These are phyloP conservation scores for Thalassoma bifasciatum DNA, from an alignment of 2,113 vertebrate genomes.

Conservation along the genomic window DNA sequence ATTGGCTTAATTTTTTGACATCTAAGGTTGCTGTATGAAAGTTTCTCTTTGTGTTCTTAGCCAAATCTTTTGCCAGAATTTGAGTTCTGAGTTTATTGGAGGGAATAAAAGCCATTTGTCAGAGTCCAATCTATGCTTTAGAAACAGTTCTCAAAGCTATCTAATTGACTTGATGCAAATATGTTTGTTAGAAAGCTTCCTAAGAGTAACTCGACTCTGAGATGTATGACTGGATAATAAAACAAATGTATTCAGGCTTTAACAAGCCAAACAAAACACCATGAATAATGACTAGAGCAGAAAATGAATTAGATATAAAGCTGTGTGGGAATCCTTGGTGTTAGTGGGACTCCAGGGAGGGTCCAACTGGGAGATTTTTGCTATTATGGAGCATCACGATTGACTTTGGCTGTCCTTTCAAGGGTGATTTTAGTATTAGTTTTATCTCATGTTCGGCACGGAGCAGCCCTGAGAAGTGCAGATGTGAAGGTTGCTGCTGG, in stretches of 20 bases:
- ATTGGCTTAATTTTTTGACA: no score
- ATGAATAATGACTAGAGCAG: not conserved
- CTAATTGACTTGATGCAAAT: no score
- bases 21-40: no score
- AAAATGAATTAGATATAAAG: not conserved
- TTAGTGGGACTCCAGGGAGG: slow-evolving; percentile 1
- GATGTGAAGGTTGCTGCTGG: slow-evolving; percentile 23
- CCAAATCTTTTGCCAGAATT: no score
- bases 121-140: no score
- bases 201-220: not conserved
- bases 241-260: not conserved
- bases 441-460: slow-evolving; percentile 2
- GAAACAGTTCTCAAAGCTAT: no score
- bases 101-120: no score
- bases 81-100: no score
- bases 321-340: not conserved
- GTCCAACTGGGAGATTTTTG: not conserved
- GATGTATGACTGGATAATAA: not conserved
- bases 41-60: no score
- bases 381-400: slow-evolving; percentile 5
- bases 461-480: not conserved
- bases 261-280: not conserved
- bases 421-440: slow-evolving; percentile 18
- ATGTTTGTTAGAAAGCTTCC: no score
- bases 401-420: slow-evolving; percentile 44